Evolutionary conservation across 2,113 vertebrate species (phyloP), one percentile per base, ranked within the genome.

Genomic region (Daphoenositta chrysoptera): DNA sequence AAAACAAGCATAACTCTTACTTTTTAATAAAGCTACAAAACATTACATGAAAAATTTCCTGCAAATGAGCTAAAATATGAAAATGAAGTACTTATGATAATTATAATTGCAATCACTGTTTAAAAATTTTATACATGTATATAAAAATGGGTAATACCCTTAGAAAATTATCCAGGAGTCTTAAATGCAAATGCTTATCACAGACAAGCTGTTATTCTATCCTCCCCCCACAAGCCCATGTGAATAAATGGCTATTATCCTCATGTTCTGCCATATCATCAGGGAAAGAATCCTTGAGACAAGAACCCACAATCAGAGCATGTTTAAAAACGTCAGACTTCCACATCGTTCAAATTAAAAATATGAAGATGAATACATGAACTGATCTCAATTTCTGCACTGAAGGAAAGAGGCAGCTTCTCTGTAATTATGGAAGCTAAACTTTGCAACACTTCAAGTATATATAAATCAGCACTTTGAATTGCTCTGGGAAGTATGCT

Each of bases 391-490:
- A 27, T 86, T 94, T 93, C 82, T 95, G 44, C 58, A 75, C 71
- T 33, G 68, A 90, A 88, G 90, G 85, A 83, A 89, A 87, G 87
- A 88, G 78, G 40, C 90, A 86, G 71, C 75, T 96, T 90, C 92
- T 94, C 83, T 93, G 31, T 95, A 96, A 96, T 96, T 97, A 96
- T 28, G 71, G 90, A 90, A 88, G 76, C 94, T 96, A 97, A 96
- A 94, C 90, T 94, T 96, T 88, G 94, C 95, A 96, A 92, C 90
- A 93, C 94, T 96, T 93, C 83, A 97, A 86, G 78, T 93, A 88
- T 81, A 88, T 90, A 79, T 87, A 96, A 93, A 88, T 83, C 79
- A 86, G 66, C n/a, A 30, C 60, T 89, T 60, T 63, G 68, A 86
- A 78, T 92, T 92, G 64, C 90, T 95, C 63, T 80, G 78, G 87